phyloP scores from a whole-genome alignment of 1,140 invertebrate genomes.

The Pentalonia nigronervosa region DNA sequence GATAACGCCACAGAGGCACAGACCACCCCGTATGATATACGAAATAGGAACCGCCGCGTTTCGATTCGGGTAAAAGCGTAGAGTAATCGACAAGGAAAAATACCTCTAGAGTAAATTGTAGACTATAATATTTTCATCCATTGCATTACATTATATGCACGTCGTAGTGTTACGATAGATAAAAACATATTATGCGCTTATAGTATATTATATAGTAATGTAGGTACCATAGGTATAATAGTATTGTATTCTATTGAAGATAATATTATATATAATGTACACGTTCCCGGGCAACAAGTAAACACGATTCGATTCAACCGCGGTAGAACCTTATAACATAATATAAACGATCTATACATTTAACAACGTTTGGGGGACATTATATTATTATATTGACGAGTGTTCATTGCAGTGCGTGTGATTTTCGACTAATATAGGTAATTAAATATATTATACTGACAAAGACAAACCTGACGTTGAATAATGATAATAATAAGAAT shows the following conservation, averaged over 20 bases:
- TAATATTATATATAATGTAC: not conserved
- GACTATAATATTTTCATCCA: not conserved
- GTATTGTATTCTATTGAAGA: not conserved
- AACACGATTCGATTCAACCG: not conserved
- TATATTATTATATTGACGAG: not conserved
- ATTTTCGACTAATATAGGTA: not conserved
- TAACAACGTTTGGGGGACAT: not conserved
- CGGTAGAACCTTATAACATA: not conserved
- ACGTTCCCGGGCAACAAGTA: conserved; percentile 8
- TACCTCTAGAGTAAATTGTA: conserved; percentile 22
- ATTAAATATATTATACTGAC: not conserved
- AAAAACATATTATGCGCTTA: not conserved
- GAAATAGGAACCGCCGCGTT: not conserved
- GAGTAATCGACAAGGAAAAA: conserved; percentile 14
- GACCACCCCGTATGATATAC: not conserved
- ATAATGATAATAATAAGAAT: not conserved
- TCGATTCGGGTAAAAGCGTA: conserved; percentile 41
- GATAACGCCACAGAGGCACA: not conserved
- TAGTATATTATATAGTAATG: not conserved
- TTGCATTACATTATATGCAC: not conserved
- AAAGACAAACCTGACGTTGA: not conserved
- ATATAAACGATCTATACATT: not conserved
- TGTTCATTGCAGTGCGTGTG: not conserved
- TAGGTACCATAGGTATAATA: not conserved
- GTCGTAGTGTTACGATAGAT: conserved; percentile 4